These are phyloP conservation scores for Andrena bicolor DNA, from an alignment of 2,888 invertebrate species.

Conservation along the genomic window DNA sequence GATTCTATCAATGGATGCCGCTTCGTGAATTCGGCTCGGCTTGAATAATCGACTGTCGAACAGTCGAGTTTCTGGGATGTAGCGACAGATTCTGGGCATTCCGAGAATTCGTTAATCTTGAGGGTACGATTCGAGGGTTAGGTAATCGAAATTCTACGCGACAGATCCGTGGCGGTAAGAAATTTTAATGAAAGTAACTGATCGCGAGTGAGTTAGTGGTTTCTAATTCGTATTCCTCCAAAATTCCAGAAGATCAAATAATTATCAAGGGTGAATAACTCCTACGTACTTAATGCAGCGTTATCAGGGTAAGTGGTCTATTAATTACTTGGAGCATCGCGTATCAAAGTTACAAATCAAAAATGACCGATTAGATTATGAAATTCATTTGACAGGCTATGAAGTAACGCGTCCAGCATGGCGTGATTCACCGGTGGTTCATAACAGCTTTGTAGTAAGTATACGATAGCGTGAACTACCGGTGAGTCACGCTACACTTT, in stretches of 20 bases:
- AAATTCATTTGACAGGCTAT: slow-evolving; percentile 16
- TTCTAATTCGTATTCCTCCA: too few relatives aligned
- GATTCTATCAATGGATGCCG: slow-evolving; percentile 7
- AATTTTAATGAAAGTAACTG: too few relatives aligned
- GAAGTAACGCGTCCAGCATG: slow-evolving; percentile 9
- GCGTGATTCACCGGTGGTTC: slow-evolving; percentile 39
- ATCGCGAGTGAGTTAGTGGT: too few relatives aligned
- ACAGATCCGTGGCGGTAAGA: too few relatives aligned
- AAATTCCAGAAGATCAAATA: too few relatives aligned
- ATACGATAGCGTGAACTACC: slow-evolving; percentile 25
- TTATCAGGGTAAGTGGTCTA: too few relatives aligned
- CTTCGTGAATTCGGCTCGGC: not conserved
- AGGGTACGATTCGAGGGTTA: too few relatives aligned
- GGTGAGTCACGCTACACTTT: slow-evolving; percentile 38
- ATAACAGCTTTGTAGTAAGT: slow-evolving; percentile 29
- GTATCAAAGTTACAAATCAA: not conserved
- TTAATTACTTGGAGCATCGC: slow-evolving; percentile 6
- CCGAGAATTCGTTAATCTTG: not conserved
- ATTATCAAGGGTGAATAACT: too few relatives aligned
- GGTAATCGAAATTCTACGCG: too few relatives aligned
- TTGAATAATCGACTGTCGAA: slow-evolving; percentile 44
- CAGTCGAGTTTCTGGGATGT: not conserved
- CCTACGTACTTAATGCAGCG: too few relatives aligned
- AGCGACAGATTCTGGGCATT: not conserved
- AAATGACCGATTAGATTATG: slow-evolving; percentile 13